Evolutionary conservation across 2,797 vertebrate genomes (phyloP), one percentile per base, ranked within the genome.

Genomic region (Agapornis canus): DNA sequence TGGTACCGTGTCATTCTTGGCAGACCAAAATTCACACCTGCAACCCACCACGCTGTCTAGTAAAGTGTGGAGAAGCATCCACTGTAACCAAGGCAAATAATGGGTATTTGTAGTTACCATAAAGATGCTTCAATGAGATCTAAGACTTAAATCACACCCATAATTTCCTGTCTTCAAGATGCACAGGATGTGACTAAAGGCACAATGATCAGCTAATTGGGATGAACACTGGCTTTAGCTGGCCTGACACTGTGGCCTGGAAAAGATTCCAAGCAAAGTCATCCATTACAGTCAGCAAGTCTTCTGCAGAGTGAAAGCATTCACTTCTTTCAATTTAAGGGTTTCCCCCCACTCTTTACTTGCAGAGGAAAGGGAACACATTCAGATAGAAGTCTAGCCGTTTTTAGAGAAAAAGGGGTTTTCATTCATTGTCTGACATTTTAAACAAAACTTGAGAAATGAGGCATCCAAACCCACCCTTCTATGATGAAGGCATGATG

Each of bases 171-270:
- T 54, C 29, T 0, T 78, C 68, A 81, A 40, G 56, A 75, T 47
- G 48, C 82, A 86, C 91, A 92, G 95, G 96, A 97, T 92, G 80
- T 96, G 96, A 97, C 91, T 96, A 96, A 94, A 94, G 48, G 47
- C 66, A 82, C 49, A 90, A 32, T 27, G 92, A 96, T 64, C 95
- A 82, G 77, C 80, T 96, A 94, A 96, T 90, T 88, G 89, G 59
- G 65, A 79, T 92, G 76, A 90, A 93, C 27, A 69, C 72, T 66
- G 63, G 57, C 29, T 82, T 83, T 78, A 83, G 59, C 69, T 69
- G 54, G 37, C 57, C 89, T 80, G 73, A 71, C 25, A 48, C 11
- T 14, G 1, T 11, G 27, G 52, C 79, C 65, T 65, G 56, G 39
- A 90, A 92, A 56, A 83, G 31, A 66, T 59, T 86, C 52, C 61